Base-by-base conservation (phyloP, 1,140 invertebrate species). In the Drosophila repletoides region DNA sequence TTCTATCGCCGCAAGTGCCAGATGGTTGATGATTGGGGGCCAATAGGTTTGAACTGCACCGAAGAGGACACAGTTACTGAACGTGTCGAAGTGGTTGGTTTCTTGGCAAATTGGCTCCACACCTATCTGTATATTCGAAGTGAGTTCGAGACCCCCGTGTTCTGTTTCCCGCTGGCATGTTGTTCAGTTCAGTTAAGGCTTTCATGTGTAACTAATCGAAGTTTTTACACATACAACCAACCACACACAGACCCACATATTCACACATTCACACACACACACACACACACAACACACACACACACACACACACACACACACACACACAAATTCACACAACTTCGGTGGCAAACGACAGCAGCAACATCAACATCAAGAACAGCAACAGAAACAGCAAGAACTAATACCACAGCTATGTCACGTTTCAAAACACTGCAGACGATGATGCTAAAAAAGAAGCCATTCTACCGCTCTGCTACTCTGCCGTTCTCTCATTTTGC, bases 41-140 rank as follows among this genome's bases (percentile, higher is more conserved):
- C 59, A 36, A 80, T 73, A 40, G 70, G 79, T 31, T 36, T 80
- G 29, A 84, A 84, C 60, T 84, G 79, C 43, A 80, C 76, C 24
- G 65, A 73, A 3, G 69, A 74, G 38, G 69, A 84, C 53, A 67
- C 65, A 9, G 61, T 64, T 33, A 59, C 40, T 17, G 79, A 87
- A 61, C 72, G 65, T 58, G 76, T 84, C 43, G 53, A 80, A 56
- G 79, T 84, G 36, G 55, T 88, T 76, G 83, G 83, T 43, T 88
- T 88, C 63, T 64, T 88, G 40, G 58, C 65, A 55, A 81, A 88
- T 73, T 88, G 83, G 83, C 61, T 84, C 29, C 34, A 70, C 63
- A 67, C 70, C 59, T 84, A 76, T 61, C 52, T 74, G 24, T 64
- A 84, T 34, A 80, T 88, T 17, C 65, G 61, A 76, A 79, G 83